A percentile compares a stretch with the other conserved stretches of the same genome.
Evolutionary conservation across 2,113 vertebrate species (phyloP).

Genomic region (Phodopus roborovskii): DNA sequence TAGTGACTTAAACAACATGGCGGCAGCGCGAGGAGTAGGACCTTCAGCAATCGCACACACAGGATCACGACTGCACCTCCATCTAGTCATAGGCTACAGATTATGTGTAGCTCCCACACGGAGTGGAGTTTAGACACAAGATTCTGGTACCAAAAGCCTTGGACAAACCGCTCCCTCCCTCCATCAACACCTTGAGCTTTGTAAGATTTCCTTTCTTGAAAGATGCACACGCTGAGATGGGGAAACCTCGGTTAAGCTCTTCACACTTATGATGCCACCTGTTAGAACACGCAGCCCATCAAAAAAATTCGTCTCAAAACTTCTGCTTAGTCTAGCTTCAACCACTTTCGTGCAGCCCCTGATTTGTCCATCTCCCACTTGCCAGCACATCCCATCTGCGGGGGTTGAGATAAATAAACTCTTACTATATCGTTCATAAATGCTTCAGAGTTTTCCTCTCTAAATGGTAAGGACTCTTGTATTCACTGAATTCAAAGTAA

Average conservation of each 20-base stretch:
- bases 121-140: neutral
- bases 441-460: neutral
- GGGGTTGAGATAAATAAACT: neutral
- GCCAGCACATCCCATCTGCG: fast-evolving
- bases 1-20: neutral
- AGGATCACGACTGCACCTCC: fast-evolving
- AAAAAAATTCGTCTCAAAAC: fast-evolving
- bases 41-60: fast-evolving
- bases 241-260: neutral
- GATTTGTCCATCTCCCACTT: no score
- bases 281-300: fast-evolving
- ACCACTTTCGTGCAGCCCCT: fast-evolving
- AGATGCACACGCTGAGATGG: fast-evolving
- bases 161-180: neutral
- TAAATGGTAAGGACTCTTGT: neutral
- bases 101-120: fast-evolving
- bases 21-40: fast-evolving
- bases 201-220: neutral
- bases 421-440: neutral
- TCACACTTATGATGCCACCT: fast-evolving
- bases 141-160: neutral
- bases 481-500: neutral
- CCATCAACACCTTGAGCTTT: neutral
- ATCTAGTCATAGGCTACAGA: fast-evolving
- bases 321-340: fast-evolving